Conservation (phyloP, 2,797 vertebrate species). For the Lepus oiostolus region DNA sequence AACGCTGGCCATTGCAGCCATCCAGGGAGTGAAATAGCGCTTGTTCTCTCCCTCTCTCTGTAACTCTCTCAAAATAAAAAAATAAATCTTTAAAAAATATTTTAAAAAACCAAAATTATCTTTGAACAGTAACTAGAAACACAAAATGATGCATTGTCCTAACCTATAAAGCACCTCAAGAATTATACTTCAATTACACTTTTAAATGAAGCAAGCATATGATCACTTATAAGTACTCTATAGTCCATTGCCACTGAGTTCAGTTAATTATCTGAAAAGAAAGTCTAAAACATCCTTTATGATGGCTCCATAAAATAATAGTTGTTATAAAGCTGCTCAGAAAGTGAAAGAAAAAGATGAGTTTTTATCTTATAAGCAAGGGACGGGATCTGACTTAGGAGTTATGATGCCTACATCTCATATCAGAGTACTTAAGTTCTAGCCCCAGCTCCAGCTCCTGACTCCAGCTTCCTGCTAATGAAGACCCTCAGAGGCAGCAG, state of each 20-base stretch:
- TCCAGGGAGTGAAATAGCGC: too few relatives aligned
- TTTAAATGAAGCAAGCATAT: background rate
- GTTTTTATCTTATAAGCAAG: background rate
- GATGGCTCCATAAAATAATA: slow-evolving; percentile 32
- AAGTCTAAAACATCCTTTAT: slow-evolving; percentile 63
- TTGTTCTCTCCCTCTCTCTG: too few relatives aligned
- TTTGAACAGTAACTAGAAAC: slow-evolving; percentile 48
- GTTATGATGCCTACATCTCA: too few relatives aligned
- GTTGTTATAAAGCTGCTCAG: slow-evolving; percentile 23
- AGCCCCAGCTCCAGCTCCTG: too few relatives aligned
- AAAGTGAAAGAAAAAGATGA: slow-evolving; percentile 68
- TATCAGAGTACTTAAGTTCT: too few relatives aligned
- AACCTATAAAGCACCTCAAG: background rate
- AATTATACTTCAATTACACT: background rate
- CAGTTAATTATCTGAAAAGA: background rate
- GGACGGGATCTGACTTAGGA: too few relatives aligned
- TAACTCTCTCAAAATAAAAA: too few relatives aligned
- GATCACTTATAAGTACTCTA: background rate
- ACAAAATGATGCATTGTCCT: background rate
- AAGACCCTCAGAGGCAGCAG: too few relatives aligned
- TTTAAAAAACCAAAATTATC: background rate
- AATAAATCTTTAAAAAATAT: too few relatives aligned
- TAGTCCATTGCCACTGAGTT: slow-evolving; percentile 6
- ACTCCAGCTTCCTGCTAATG: too few relatives aligned
- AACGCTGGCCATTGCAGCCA: too few relatives aligned